These are phyloP conservation scores for Orthosia gracilis DNA, from an alignment of 2,888 invertebrate species.

Conservation along the genomic window DNA sequence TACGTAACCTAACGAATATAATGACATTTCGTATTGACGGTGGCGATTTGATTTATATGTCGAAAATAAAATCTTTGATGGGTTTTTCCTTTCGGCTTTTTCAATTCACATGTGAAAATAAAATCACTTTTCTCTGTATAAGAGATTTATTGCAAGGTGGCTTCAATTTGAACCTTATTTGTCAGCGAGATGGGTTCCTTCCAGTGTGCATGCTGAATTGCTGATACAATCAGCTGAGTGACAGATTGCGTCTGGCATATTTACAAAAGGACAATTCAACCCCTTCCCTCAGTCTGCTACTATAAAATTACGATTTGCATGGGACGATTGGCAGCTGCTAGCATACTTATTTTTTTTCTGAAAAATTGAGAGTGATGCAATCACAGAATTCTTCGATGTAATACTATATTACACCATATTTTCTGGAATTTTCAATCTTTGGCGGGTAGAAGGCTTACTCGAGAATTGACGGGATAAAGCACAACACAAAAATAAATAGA, in stretches of 20 bases:
- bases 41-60: no score
- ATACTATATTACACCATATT: not conserved
- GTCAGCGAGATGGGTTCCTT: not conserved
- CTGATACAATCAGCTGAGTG: constrained; percentile 5
- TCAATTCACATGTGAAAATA: not conserved
- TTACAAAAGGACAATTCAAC: constrained; percentile 5
- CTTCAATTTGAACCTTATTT: constrained; percentile 19
- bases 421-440: no score
- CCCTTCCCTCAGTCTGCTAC: constrained; percentile 15
- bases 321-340: not conserved
- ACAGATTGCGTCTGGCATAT: constrained; percentile 14
- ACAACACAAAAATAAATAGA: no score
- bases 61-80: not conserved
- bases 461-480: no score
- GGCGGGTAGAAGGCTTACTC: no score
- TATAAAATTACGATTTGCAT: not conserved
- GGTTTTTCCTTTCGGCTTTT: not conserved
- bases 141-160: constrained; percentile 1
- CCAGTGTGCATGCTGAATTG: not conserved
- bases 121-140: not conserved
- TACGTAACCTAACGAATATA: constrained; percentile 1
- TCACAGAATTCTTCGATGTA: not conserved
- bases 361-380: not conserved
- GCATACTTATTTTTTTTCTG: not conserved
- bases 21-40: not conserved